Base-by-base conservation (phyloP, 2,888 invertebrate genomes). In the Morpho helenor region DNA sequence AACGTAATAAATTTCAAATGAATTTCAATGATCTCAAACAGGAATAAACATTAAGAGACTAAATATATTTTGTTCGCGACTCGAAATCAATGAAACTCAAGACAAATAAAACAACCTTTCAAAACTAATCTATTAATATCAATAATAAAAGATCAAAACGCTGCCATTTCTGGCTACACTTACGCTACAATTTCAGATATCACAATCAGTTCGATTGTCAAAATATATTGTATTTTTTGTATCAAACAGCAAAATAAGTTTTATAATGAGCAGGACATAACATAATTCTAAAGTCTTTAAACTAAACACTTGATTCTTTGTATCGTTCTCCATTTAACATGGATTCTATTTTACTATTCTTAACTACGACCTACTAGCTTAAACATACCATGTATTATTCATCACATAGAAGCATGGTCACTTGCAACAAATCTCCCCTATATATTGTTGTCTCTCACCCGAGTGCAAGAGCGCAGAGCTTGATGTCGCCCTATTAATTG, bases 151-250 rank as follows among this genome's bases (percentile, higher is more conserved):
- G 10, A 31, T 31, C 31, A 31, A 9, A 54, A 56, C 42, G 59
- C 47, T 52, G 64, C 52, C 60, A 61, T 61, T 64, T 63, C 62
- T 61, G 22, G 60, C 64, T 60, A 60, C 60, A 60, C 52, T n/a
- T n/a, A 46, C 7, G 9, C 46, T 22, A 41, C 46, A 53, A 52
- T 39, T 39, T 39, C 9, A 23, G 23, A 43, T 44, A 49, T 7
- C 7, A 10, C 31, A n/a, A 31, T 49, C 49, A 49, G 10, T 31
- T 31, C 3, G 0, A 31, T 31, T 31, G 3, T 31, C 3, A 31
- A 31, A 31, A 31, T 5, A 2, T 31, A 5, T 31, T 31, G 31
- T 31, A 31, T 31, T 31, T 31, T 16, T 31, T 31, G 5, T 31
- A 31, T 31, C 31, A 3, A 31, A 31, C 31, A 3, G 3, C 3